A percentile compares a stretch with the other conserved stretches of the same genome.
Conservation (phyloP, 1,140 invertebrate species). For the Plutomurus gul region DNA sequence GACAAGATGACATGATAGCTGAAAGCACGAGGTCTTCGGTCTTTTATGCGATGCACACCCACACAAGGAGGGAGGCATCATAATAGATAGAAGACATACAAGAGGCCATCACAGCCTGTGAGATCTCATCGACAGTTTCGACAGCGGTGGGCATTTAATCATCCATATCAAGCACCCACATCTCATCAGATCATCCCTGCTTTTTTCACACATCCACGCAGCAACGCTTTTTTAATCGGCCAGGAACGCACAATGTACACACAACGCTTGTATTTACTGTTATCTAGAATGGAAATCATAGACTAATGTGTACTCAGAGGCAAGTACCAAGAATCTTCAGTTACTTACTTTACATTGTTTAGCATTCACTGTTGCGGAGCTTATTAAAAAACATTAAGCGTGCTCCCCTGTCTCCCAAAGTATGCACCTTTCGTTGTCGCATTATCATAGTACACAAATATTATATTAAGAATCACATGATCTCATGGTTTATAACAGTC, state of each 20-base stretch:
- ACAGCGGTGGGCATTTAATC: constrained; percentile 31
- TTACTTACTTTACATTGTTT: too few relatives aligned
- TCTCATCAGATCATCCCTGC: constrained; percentile 30
- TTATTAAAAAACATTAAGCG: too few relatives aligned
- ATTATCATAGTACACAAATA: too few relatives aligned
- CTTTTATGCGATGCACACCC: background rate
- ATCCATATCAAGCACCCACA: constrained; percentile 25
- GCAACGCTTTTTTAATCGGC: background rate
- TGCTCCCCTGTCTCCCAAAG: too few relatives aligned
- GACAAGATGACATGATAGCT: background rate
- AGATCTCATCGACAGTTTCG: constrained; percentile 17
- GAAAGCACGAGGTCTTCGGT: background rate
- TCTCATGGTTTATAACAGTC: too few relatives aligned
- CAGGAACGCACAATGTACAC: background rate
- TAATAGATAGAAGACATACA: background rate
- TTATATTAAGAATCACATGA: too few relatives aligned
- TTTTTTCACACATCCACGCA: background rate
- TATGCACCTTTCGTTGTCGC: too few relatives aligned
- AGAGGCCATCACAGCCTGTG: background rate
- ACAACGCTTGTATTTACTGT: background rate
- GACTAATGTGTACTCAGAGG: too few relatives aligned
- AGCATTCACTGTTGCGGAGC: too few relatives aligned
- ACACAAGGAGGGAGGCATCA: background rate
- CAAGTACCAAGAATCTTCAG: too few relatives aligned
- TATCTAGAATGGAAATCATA: too few relatives aligned